Conservation (phyloP, 2,888 invertebrate genomes). For the Orchestes rusci region DNA sequence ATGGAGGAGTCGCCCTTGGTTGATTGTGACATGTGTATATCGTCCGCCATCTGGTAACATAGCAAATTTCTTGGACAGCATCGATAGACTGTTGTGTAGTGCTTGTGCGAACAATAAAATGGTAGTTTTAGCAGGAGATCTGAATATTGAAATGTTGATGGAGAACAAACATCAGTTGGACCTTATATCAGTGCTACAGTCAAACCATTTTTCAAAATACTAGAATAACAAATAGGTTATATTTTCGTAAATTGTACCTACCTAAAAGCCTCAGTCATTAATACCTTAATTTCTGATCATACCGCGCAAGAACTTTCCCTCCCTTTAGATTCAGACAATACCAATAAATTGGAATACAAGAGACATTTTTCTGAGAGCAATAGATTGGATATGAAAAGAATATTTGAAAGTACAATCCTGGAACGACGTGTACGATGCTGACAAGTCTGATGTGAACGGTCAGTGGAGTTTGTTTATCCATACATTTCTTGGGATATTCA, state of each 20-base stretch:
- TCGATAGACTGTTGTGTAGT: no score
- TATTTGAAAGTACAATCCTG: conserved; percentile 2
- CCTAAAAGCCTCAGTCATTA: not conserved
- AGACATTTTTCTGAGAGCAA: not conserved
- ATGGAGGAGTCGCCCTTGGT: no score
- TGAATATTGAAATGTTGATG: conserved; percentile 1
- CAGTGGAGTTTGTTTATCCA: conserved; percentile 5
- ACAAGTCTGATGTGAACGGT: conserved; percentile 2
- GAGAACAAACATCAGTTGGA: not conserved
- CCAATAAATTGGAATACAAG: not conserved
- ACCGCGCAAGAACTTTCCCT: conserved; percentile 4
- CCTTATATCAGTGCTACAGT: not conserved
- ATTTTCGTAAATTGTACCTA: conserved; percentile 4
- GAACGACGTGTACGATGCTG: not conserved
- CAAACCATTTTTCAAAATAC: conserved; percentile 1
- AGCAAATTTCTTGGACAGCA: no score
- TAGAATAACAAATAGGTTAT: not conserved
- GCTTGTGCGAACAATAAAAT: no score
- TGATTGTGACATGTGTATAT: no score
- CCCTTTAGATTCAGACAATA: not conserved
- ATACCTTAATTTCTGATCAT: conserved; percentile 5
- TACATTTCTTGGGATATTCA: not conserved
- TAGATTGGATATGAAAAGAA: not conserved
- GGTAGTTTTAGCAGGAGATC: no score
- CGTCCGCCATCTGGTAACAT: no score